Evolutionary conservation across 2,113 vertebrate genomes (phyloP).

Genomic region (Micromys minutus): DNA sequence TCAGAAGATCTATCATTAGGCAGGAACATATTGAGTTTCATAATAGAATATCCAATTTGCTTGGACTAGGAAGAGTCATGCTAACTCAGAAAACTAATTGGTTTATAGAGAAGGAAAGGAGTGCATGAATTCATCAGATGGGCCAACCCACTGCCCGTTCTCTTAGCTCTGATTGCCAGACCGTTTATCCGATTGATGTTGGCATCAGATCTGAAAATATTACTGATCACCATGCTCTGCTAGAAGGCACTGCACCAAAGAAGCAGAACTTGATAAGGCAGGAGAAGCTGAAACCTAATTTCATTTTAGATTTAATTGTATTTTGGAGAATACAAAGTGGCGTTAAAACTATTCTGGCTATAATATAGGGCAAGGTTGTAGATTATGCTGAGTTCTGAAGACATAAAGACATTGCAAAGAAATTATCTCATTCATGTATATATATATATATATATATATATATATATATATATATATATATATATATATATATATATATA

Average conservation of each 20-base stretch:
- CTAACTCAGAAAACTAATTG: slow-evolving; percentile 82
- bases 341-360: background rate
- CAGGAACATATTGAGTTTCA: slow-evolving; percentile 78
- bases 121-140: slow-evolving; percentile 7
- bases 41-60: slow-evolving; percentile 76
- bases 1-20: slow-evolving; percentile 80
- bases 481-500: too few relatives aligned
- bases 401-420: background rate
- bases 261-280: slow-evolving; percentile 77
- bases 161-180: slow-evolving; percentile 81
- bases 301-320: background rate
- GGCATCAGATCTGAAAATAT: slow-evolving; percentile 82
- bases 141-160: slow-evolving; percentile 72
- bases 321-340: background rate
- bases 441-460: too few relatives aligned
- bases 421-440: background rate
- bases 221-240: slow-evolving; percentile 77
- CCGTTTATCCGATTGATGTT: slow-evolving; percentile 79
- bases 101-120: slow-evolving; percentile 79
- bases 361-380: background rate
- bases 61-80: slow-evolving; percentile 78
- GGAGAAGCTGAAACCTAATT: slow-evolving; percentile 70
- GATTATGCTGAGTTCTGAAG: background rate
- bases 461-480: too few relatives aligned
- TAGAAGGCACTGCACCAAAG: slow-evolving; percentile 75